Base-by-base conservation (phyloP, 2,888 invertebrate genomes). In the Heliconius ethilla region DNA sequence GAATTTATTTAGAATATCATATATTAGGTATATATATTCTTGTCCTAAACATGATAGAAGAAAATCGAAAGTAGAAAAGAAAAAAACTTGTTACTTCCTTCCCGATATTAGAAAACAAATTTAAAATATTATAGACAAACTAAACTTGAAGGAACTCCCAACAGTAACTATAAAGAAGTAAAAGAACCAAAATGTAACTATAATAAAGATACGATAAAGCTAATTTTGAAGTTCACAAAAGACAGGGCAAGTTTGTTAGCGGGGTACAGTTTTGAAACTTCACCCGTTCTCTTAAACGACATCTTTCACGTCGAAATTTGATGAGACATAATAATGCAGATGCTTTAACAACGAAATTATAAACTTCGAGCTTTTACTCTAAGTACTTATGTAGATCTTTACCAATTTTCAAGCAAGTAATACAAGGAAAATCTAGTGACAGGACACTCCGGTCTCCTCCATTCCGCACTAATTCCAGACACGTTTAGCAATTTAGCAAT, bases 241-340 rank as follows among this genome's bases (percentile, higher is more conserved):
- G 80, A 81, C 82, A 81, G 78, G 77, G 79, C 80, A 82, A 82
- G 80, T 80, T 82, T 81, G 80, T 79, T 82, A 80, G 81, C 78
- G 6, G 76, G 77, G 75, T 80, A 78, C 80, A 82, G 80, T 82
- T 82, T 22, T 22, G 70, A 66, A 82, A 81, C 76, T 81, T 81
- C 67, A 29, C 65, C 79, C 81, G 78, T 81, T 67, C 78, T 67
- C 73, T 79, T 81, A 82, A 81, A 78, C 76, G 81, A 76, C 66
- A 78, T 79, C 80, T 75, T 81, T 81, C 79, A 75, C 77, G 67
- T 78, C 75, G 66, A 78, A 79, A 75, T 81, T 81, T 81, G 79
- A 79, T 79, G 79, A 75, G 59, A 77, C 79, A 77, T 81, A 80
- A 81, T 80, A 81, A 80, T 81, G 78, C 76, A 78, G 75, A 33